phyloP scores from a whole-genome alignment of 2,888 invertebrate genomes.

The Nycteola revayana region DNA sequence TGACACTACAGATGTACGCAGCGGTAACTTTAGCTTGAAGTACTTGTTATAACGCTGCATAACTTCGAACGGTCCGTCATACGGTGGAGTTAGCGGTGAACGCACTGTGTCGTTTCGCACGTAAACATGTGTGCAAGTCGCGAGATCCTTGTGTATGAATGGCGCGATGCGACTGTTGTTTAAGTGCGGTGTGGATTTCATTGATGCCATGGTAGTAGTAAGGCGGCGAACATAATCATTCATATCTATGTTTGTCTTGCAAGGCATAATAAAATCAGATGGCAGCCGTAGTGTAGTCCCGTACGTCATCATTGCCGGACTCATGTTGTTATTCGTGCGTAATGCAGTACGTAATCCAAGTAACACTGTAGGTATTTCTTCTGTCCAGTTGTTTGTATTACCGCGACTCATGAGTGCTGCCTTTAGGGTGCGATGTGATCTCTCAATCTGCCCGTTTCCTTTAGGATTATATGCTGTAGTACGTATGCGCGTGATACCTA shows the following conservation, averaged over 20 bases:
- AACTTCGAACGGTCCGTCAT: slow-evolving; percentile 9
- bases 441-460: not conserved
- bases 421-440: not conserved
- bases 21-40: not conserved
- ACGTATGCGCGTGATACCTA: not conserved
- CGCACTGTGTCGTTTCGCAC: slow-evolving; percentile 1
- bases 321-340: not conserved
- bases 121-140: not conserved
- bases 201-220: not conserved
- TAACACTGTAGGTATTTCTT: not conserved
- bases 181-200: too few species aligned
- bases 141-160: slow-evolving; percentile 1
- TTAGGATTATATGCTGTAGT: slow-evolving; percentile 2
- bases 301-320: not conserved
- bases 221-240: not conserved
- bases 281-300: not conserved
- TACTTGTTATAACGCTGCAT: not conserved
- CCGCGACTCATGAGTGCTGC: slow-evolving; percentile 1
- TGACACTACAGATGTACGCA: not conserved
- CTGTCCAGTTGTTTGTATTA: not conserved
- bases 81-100: slow-evolving; percentile 7
- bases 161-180: not conserved
- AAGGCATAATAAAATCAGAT: not conserved
- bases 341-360: not conserved
- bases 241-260: not conserved